Conservation (phyloP, 2,113 vertebrate species). For the Lophotis ruficrista region DNA sequence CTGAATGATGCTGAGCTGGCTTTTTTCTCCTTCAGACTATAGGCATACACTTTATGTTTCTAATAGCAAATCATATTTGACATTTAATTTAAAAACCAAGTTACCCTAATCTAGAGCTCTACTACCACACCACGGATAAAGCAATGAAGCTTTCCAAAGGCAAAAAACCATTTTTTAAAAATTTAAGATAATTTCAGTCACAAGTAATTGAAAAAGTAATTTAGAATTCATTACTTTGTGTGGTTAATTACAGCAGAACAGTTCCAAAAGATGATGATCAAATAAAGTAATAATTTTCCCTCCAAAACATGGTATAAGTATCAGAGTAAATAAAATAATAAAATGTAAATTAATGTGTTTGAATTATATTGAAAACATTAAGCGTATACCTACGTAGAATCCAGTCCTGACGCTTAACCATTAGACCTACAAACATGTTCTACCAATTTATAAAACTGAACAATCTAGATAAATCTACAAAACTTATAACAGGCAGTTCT, state of each 20-base stretch:
- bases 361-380: background rate
- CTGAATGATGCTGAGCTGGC: conserved; percentile 38
- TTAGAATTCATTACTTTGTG: conserved; percentile 71
- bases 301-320: conserved; percentile 46
- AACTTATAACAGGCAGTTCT: background rate
- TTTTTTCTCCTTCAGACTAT: conserved; percentile 33
- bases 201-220: conserved; percentile 72
- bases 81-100: conserved; percentile 75
- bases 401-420: background rate
- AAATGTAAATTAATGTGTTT: conserved; percentile 24
- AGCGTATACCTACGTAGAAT: background rate
- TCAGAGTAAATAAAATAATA: conserved; percentile 51
- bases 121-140: conserved; percentile 55
- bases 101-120: conserved; percentile 69
- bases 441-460: background rate
- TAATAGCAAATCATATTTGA: conserved; percentile 72
- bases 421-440: background rate
- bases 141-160: conserved; percentile 64
- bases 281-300: conserved; percentile 62
- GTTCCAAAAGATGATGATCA: conserved; percentile 61
- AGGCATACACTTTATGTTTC: conserved; percentile 50
- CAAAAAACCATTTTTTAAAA: conserved; percentile 50
- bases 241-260: conserved; percentile 73
- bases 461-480: background rate
- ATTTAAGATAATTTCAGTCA: conserved; percentile 70